These are phyloP conservation scores for Drosophila elegans DNA, from an alignment of 1,140 invertebrate species.

Conservation along the genomic window DNA sequence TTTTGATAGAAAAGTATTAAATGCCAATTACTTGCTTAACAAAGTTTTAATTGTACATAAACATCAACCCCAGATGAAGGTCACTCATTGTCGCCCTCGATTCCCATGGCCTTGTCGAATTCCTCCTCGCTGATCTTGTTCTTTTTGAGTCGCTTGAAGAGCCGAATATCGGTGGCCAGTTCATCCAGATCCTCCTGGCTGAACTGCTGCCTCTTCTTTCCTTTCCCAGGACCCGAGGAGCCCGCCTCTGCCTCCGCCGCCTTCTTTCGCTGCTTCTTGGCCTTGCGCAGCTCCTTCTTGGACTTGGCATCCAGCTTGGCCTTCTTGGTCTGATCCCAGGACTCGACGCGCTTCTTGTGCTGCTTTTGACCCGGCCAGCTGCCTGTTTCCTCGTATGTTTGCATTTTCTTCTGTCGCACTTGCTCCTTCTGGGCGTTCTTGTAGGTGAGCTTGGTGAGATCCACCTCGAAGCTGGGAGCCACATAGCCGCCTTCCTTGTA, in stretches of 20 bases:
- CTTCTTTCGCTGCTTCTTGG: slow-evolving; percentile 86
- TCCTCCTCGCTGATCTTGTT: slow-evolving; percentile 90
- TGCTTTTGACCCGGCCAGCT: slow-evolving; percentile 90
- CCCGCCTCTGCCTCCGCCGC: slow-evolving; percentile 47
- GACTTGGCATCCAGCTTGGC: slow-evolving; percentile 89
- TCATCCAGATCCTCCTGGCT: slow-evolving; percentile 93
- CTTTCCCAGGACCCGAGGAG: slow-evolving; percentile 77
- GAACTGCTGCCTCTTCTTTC: slow-evolving; percentile 86
- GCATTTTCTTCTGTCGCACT: slow-evolving; percentile 90
- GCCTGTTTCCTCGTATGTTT: slow-evolving; percentile 90
- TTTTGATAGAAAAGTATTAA: not conserved
- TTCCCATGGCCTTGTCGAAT: slow-evolving; percentile 87
- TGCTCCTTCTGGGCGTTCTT: slow-evolving; percentile 93
- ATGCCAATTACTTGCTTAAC: not conserved
- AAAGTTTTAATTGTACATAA: slow-evolving; percentile 14
- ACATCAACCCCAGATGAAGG: not conserved
- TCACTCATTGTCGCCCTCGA: slow-evolving; percentile 63
- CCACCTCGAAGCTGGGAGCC: slow-evolving; percentile 87
- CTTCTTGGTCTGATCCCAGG: slow-evolving; percentile 93
- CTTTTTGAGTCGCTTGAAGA: slow-evolving; percentile 95
- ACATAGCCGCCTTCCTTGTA: slow-evolving; percentile 89
- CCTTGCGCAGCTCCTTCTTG: slow-evolving; percentile 87
- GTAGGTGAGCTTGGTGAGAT: slow-evolving; percentile 92
- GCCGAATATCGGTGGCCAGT: slow-evolving; percentile 91
- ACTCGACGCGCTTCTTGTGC: slow-evolving; percentile 87